Base-by-base conservation (phyloP, 1,140 invertebrate species). In the Dendroctonus valens region DNA sequence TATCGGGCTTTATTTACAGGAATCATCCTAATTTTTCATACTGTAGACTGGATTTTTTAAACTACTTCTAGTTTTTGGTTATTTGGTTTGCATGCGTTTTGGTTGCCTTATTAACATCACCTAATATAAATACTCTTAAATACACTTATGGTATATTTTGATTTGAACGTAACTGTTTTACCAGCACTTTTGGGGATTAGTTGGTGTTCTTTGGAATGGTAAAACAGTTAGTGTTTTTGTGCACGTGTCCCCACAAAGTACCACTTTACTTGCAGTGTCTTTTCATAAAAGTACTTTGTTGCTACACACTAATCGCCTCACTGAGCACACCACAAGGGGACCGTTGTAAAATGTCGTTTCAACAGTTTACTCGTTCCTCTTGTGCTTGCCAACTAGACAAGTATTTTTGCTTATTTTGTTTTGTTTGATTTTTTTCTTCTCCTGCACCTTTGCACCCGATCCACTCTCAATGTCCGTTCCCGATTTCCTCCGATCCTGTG, bases 391-490 rank as follows among this genome's bases (percentile, higher is more conserved):
- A 26, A 26, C 26, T 26, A 26, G 26, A 26, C 26, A 59, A 57
- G 48, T 60, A 64, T 48, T 69, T 71, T 74, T 75, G 72, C 72
- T 74, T 73, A 75, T 78, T 73, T 74, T 77, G 70, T 73, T 73
- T 76, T 75, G 69, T 75, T 76, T 77, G 72, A 77, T 73, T 77
- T 73, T n/a, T 74, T 70, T 61, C n/a, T 54, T 71, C 37, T 52
- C 59, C n/a, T 60, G 58, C 58, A 55, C 68, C 58, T 54, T 52
- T 9, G 51, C 15, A 46, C 38, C 46, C 14, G 7, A 50, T 51
- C 52, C 52, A 8, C 12, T 59, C 67, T 60, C 63, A 49, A 42
- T 67, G 51, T 44, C 59, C 59, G 48, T 39, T 66, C 65, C 60
- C 53, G 48, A 51, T 49, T 38, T 65, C 61, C 59, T 71, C 57